Conservation (phyloP, 1,140 invertebrate species). For the Listronotus oregonensis region DNA sequence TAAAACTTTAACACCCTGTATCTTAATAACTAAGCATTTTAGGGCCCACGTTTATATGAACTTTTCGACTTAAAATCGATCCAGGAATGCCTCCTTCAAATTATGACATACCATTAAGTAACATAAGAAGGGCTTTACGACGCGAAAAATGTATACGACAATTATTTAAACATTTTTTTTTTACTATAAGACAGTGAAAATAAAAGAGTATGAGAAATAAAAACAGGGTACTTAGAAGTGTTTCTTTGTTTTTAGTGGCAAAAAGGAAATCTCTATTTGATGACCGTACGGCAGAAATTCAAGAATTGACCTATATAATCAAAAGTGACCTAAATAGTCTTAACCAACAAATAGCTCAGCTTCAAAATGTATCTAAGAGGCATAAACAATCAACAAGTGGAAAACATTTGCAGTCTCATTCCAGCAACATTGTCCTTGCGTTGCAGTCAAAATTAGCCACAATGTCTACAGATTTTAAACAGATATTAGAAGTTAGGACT, state of each 20-base stretch:
- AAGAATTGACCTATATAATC: conserved; percentile 97
- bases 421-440: conserved; percentile 91
- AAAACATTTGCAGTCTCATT: conserved; percentile 90
- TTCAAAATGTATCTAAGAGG: conserved; percentile 78
- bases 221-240: too few species aligned
- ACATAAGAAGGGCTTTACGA: too few species aligned
- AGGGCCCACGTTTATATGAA: too few species aligned
- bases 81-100: too few species aligned
- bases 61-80: too few species aligned
- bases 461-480: conserved; percentile 97
- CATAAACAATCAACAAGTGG: conserved; percentile 68
- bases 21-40: too few species aligned
- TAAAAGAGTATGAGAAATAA: too few species aligned
- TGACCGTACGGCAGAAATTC: conserved; percentile 93
- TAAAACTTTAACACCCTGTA: too few species aligned
- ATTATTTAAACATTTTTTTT: too few species aligned
- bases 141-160: too few species aligned
- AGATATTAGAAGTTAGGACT: conserved; percentile 86
- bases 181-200: too few species aligned
- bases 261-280: conserved; percentile 97
- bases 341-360: conserved; percentile 92
- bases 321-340: conserved; percentile 94
- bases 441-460: conserved; percentile 94
- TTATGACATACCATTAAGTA: too few species aligned
- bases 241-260: conserved; percentile 79